Base-by-base conservation (phyloP, 2,797 vertebrate genomes). In the Poeciliopsis gracilis region DNA sequence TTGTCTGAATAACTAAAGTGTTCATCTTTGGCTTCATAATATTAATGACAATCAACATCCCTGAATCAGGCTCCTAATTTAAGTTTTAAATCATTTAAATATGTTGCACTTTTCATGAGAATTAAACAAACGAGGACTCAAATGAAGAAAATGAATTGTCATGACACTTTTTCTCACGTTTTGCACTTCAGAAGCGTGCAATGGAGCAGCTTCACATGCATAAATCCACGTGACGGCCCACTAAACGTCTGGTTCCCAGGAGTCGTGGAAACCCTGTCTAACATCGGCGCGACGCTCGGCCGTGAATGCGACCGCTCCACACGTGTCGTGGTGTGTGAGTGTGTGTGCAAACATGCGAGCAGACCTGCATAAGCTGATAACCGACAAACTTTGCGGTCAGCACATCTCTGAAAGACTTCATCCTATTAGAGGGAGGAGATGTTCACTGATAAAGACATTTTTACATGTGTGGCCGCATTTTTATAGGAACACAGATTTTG, bases 281-380 rank as follows among this genome's bases (percentile, higher is more conserved):
- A 36, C 55, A 45, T 77, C 63, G 36, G 49, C 46, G 38, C 71
- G 36, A 61, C 38, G 16, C 51, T 79, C n/a, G 57, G 36, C 73
- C 41, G 57, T 36, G 57, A 45, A n/a, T 12, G 11, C 73, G 45
- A 73, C 67, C 15, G 13, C 36, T 30, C 8, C 30, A 28, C 77
- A 73, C 51, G 23, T 81, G 71, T 72, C 15, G 47, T 11, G 70
- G 23, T 41, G 67, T 57, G 63, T 57, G 55, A 38, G 36, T 76
- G 49, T 51, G 20, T 53, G 38, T 63, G 33, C 53, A 66, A 71
- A 45, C 53, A 1, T 77, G 23, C 18, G 9, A 59, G 51, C 43
- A 59, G 67, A 77, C 75, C 20, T 79, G 80, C 71, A 53, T 95
- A 95, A 96, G 94, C 94, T 90, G 93, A 91, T 95, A 91, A 94